A percentile compares a stretch with the other conserved stretches of the same genome.
Conservation (phyloP, 1,140 invertebrate species). For the Heliconius eleuchia region DNA sequence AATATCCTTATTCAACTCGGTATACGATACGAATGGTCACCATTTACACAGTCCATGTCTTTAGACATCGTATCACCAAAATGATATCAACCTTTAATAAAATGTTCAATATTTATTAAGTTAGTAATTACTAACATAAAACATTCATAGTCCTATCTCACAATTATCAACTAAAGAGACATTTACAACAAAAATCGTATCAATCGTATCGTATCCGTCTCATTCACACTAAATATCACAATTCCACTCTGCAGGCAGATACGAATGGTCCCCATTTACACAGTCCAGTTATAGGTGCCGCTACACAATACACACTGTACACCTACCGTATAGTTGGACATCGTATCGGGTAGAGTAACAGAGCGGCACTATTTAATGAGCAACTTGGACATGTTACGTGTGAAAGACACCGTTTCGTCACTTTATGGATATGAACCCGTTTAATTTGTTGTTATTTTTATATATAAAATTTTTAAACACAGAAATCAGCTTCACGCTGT, state of each 20-base stretch:
- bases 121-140: no score
- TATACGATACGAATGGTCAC: no score
- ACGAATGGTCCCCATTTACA: conserved; percentile 68
- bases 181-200: not conserved
- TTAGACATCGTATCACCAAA: no score
- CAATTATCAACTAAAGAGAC: not conserved
- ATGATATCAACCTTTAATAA: no score
- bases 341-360: conserved; percentile 51
- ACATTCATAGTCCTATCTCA: no score
- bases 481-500: no score
- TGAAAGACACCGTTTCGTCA: conserved; percentile 62
- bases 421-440: conserved; percentile 15
- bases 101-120: no score
- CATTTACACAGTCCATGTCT: no score
- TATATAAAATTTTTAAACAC: not conserved
- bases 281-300: conserved; percentile 77
- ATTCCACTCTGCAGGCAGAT: conserved; percentile 57
- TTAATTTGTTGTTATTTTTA: not conserved
- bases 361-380: conserved; percentile 78
- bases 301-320: conserved; percentile 58
- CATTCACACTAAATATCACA: conserved; percentile 45
- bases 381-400: conserved; percentile 61
- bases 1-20: no score
- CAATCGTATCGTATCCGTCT: conserved; percentile 25
- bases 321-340: conserved; percentile 41